Percentiles rank a stretch among this genome's conserved stretches.
Evolutionary conservation across 2,888 invertebrate genomes (phyloP).

Genomic region (Petrolisthes cinctipes): DNA sequence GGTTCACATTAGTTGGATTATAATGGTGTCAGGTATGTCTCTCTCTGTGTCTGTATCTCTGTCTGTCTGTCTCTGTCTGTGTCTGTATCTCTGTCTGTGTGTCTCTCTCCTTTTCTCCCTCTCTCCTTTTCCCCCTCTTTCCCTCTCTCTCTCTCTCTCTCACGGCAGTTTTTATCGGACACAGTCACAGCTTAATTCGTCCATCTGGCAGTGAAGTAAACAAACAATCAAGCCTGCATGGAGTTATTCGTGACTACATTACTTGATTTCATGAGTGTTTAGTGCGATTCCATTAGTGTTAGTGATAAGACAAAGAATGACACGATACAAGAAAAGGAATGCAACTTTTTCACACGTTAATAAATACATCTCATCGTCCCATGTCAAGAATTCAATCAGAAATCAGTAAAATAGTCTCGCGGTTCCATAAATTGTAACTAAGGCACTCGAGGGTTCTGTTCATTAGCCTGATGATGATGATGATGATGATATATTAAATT

Average conservation of each 20-base stretch:
- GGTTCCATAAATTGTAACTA: too few species aligned
- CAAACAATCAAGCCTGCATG: too few species aligned
- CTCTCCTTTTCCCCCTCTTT: conserved; percentile 6
- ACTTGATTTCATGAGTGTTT: too few species aligned
- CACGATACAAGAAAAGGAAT: too few species aligned
- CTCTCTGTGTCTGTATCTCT: neutral
- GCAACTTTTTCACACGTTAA: too few species aligned
- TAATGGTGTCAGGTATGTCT: neutral
- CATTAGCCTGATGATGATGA: neutral
- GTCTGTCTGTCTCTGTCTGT: neutral
- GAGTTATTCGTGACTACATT: too few species aligned
- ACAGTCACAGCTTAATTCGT: conserved; percentile 6
- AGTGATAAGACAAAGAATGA: too few species aligned
- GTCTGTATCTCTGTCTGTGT: neutral
- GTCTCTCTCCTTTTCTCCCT: neutral
- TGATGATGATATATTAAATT: neutral
- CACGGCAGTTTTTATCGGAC: neutral
- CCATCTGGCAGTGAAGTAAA: neutral
- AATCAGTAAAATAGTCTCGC: too few species aligned
- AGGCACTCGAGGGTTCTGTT: neutral
- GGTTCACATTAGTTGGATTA: neutral
- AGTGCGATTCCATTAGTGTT: too few species aligned
- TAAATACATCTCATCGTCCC: too few species aligned
- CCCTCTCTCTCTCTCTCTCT: neutral
- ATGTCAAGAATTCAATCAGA: too few species aligned